These are phyloP conservation scores for Psittacara wagleri DNA, from an alignment of 2,113 vertebrate species.

Conservation along the genomic window DNA sequence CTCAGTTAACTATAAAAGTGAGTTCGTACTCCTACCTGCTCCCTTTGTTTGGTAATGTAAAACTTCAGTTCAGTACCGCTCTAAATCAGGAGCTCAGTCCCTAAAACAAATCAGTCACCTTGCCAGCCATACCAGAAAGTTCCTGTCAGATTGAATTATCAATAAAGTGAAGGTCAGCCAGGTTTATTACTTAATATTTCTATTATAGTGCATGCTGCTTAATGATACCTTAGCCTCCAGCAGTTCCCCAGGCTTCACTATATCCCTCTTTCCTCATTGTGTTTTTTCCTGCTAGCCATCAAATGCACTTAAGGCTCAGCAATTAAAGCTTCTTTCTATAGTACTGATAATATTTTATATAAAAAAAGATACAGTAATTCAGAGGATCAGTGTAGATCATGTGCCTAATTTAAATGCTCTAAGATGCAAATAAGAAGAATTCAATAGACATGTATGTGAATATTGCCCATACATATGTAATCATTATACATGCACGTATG, in stretches of 20 bases:
- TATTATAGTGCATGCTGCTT: not conserved
- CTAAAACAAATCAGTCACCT: not conserved
- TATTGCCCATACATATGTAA: not conserved
- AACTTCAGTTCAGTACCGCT: not conserved
- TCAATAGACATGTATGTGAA: not conserved
- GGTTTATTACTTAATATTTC: not conserved
- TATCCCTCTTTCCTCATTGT: not conserved
- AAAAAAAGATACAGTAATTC: not conserved
- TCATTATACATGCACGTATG: not conserved
- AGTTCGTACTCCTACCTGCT: not conserved
- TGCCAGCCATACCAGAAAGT: not conserved
- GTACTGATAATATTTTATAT: not conserved
- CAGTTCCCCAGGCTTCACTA: not conserved
- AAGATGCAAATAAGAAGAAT: not conserved
- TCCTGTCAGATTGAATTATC: not conserved
- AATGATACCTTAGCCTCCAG: not conserved
- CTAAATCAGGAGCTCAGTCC: not conserved
- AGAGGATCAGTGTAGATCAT: not conserved
- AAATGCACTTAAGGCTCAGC: not conserved
- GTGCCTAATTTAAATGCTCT: not conserved
- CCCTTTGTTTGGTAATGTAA: not conserved
- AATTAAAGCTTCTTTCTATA: not conserved
- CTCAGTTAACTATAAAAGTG: slow-evolving; percentile 16
- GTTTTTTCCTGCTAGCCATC: not conserved
- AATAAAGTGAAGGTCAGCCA: not conserved